Conservation (phyloP, 2,888 invertebrate genomes). For the Lasioglossum villosulum region DNA sequence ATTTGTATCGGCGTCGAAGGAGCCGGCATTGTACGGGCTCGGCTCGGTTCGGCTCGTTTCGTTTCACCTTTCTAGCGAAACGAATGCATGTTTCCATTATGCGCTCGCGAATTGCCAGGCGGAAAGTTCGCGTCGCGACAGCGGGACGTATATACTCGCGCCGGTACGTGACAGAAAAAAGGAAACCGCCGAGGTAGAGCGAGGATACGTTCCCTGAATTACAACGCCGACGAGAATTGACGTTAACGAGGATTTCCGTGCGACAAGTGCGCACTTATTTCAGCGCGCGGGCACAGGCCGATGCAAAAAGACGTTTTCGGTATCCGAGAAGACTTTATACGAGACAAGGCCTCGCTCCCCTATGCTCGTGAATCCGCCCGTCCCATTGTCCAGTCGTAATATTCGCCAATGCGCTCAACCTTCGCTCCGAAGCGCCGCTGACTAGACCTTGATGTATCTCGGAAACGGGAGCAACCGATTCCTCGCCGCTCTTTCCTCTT, state of each 20-base stretch:
- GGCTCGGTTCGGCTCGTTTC: conserved; percentile 18
- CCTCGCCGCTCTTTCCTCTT: neutral
- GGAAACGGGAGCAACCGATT: neutral
- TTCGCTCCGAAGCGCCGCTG: neutral
- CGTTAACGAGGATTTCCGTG: conserved; percentile 72
- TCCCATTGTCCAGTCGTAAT: conserved; percentile 44
- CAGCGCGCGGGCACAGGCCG: conserved; percentile 45
- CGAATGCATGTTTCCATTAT: conserved; percentile 63
- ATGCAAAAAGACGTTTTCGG: conserved; percentile 53
- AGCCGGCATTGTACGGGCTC: conserved; percentile 45
- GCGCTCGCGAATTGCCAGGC: conserved; percentile 46
- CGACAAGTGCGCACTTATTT: conserved; percentile 67
- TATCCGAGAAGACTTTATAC: conserved; percentile 54
- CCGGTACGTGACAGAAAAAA: conserved; percentile 58
- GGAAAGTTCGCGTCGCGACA: conserved; percentile 62
- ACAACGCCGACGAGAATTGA: conserved; percentile 71
- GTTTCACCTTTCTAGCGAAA: conserved; percentile 41
- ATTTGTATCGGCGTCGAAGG: conserved; percentile 58
- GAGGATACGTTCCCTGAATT: conserved; percentile 64
- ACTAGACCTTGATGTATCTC: neutral
- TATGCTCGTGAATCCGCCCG: conserved; percentile 36
- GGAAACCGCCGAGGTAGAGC: conserved; percentile 15
- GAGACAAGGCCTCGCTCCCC: conserved; percentile 23
- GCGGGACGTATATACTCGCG: conserved; percentile 44
- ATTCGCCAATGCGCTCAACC: conserved; percentile 25